Conservation (phyloP, 2,888 invertebrate species). For the Serrognathus titanus region DNA sequence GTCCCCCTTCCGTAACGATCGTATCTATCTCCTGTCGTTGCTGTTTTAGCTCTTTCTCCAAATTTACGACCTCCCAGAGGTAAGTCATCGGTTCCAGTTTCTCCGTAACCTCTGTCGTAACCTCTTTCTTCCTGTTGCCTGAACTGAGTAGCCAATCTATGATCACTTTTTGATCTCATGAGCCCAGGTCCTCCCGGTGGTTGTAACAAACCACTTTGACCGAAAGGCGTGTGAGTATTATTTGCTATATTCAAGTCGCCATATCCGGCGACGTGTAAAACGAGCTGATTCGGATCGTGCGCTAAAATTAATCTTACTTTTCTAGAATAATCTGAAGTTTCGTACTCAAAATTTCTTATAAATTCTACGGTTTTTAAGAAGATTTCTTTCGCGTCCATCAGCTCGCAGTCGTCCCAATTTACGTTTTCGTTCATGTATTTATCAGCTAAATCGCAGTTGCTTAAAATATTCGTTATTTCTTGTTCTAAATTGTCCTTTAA, state of each 20-base stretch:
- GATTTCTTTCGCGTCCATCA: slow-evolving; percentile 94
- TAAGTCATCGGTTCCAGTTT: slow-evolving; percentile 61
- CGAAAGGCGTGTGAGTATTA: slow-evolving; percentile 43
- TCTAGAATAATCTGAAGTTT: slow-evolving; percentile 84
- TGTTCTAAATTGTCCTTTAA: slow-evolving; percentile 91
- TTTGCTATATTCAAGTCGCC: slow-evolving; percentile 84
- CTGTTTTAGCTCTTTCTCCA: slow-evolving; percentile 69
- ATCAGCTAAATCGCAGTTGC: slow-evolving; percentile 95
- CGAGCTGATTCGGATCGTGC: slow-evolving; percentile 88
- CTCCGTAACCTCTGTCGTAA: slow-evolving; percentile 53
- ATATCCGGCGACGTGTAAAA: slow-evolving; percentile 81
- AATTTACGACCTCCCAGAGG: slow-evolving; percentile 73
- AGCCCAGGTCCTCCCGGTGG: slow-evolving; percentile 67
- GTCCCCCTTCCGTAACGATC: slow-evolving; percentile 50
- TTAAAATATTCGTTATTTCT: slow-evolving; percentile 92
- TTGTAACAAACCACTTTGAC: slow-evolving; percentile 51
- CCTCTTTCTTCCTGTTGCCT: slow-evolving; percentile 77
- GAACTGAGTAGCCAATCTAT: slow-evolving; percentile 83
- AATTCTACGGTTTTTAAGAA: slow-evolving; percentile 95
- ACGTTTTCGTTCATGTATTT: slow-evolving; percentile 83
- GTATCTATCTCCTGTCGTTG: slow-evolving; percentile 46
- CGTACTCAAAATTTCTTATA: slow-evolving; percentile 90
- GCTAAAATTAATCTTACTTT: slow-evolving; percentile 83
- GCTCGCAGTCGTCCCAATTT: slow-evolving; percentile 88
- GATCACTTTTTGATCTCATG: slow-evolving; percentile 91